Evolutionary conservation across 2,888 invertebrate species (phyloP).

Genomic region (Leptinotarsa juncta): DNA sequence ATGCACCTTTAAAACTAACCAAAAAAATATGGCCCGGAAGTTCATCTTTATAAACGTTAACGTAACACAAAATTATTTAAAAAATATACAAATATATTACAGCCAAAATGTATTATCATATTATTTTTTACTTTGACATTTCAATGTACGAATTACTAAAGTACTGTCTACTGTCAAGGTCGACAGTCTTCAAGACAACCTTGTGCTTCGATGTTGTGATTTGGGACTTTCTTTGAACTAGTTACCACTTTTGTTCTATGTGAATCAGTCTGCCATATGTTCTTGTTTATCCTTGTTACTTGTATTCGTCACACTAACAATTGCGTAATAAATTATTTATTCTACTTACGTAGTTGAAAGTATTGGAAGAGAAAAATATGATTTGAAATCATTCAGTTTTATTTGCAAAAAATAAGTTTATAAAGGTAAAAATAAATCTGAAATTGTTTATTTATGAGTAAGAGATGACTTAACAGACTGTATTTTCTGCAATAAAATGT

Average conservation of each 20-base stretch:
- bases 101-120: slow-evolving; percentile 53
- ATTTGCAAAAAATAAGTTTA: no score
- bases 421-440: no score
- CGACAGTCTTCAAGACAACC: slow-evolving; percentile 19
- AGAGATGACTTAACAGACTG: slow-evolving; percentile 48
- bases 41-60: slow-evolving; percentile 38
- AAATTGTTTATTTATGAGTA: slow-evolving; percentile 34
- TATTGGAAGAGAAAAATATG: no score
- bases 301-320: no score
- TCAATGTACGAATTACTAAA: slow-evolving; percentile 32
- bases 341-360: no score
- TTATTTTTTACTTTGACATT: slow-evolving; percentile 60
- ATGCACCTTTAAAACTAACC: slow-evolving; percentile 60
- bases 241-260: neutral
- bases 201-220: neutral
- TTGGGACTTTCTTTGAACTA: neutral
- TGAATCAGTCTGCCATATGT: slow-evolving; percentile 8
- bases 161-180: slow-evolving; percentile 44
- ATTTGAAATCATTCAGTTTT: no score
- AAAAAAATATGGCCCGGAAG: slow-evolving; percentile 56
- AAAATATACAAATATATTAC: slow-evolving; percentile 43
- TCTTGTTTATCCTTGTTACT: neutral
- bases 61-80: slow-evolving; percentile 38
- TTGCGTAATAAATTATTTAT: no score
- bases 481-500: slow-evolving; percentile 49